phyloP scores from a whole-genome alignment of 2,888 invertebrate genomes.

The Limulus polyphemus region DNA sequence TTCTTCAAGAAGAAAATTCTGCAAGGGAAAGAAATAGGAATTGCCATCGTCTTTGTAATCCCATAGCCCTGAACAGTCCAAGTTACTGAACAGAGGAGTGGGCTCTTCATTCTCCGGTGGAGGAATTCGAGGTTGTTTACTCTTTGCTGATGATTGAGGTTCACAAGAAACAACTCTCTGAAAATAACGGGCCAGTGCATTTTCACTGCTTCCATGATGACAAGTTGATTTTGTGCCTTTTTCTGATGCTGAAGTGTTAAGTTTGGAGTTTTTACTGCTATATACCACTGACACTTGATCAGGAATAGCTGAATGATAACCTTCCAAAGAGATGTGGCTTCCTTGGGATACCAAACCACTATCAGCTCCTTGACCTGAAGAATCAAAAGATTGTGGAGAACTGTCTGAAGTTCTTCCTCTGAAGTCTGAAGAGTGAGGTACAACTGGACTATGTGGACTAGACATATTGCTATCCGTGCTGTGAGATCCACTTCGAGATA shows the following conservation, averaged over 20 bases:
- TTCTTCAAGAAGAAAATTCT: constrained; percentile 78
- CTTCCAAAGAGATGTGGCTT: neutral
- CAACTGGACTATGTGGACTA: constrained; percentile 29
- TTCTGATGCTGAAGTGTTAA: too few relatives aligned
- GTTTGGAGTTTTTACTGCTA: too few relatives aligned
- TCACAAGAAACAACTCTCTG: neutral
- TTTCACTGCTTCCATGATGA: neutral
- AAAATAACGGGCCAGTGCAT: neutral
- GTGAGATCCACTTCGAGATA: constrained; percentile 25
- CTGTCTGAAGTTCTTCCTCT: constrained; percentile 8
- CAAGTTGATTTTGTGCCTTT: too few relatives aligned
- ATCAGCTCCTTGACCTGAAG: neutral
- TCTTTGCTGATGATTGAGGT: neutral
- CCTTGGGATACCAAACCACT: too few relatives aligned
- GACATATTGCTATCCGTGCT: constrained; percentile 28
- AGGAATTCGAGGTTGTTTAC: constrained; percentile 9
- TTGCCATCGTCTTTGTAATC: constrained; percentile 35
- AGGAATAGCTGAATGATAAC: neutral
- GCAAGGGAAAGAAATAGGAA: constrained; percentile 60
- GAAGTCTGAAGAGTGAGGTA: constrained; percentile 13
- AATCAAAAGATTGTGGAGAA: constrained; percentile 21
- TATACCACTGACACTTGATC: neutral
- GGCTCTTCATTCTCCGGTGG: constrained; percentile 18
- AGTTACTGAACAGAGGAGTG: constrained; percentile 32
- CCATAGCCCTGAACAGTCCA: constrained; percentile 31